Percentiles rank a stretch among this genome's conserved stretches.
phyloP scores from a whole-genome alignment of 2,888 invertebrate species.

The Luperina testacea region DNA sequence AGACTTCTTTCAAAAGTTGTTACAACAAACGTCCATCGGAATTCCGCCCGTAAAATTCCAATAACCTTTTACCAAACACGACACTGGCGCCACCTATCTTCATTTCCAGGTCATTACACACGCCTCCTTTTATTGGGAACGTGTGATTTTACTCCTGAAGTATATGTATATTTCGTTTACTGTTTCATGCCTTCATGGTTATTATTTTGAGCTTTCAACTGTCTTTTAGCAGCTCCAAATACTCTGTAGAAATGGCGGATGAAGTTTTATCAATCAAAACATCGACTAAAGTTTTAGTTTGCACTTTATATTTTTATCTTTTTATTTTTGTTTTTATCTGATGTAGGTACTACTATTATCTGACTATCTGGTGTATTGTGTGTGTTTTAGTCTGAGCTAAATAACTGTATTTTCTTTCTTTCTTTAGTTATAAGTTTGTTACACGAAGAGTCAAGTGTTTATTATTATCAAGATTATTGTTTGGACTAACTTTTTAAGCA shows the following conservation, averaged over 20 bases:
- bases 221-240: background rate
- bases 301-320: too few species aligned
- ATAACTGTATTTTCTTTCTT: too few species aligned
- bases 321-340: too few species aligned
- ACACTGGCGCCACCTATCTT: slow-evolving; percentile 43
- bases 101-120: slow-evolving; percentile 51
- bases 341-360: too few species aligned
- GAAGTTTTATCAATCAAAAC: background rate
- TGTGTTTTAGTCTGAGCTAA: too few species aligned
- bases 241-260: background rate
- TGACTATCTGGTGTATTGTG: too few species aligned
- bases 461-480: background rate
- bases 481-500: background rate
- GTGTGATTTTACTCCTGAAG: slow-evolving; percentile 20
- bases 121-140: slow-evolving; percentile 35
- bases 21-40: slow-evolving; percentile 20
- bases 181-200: background rate
- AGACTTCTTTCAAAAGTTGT: slow-evolving; percentile 19
- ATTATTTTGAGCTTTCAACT: background rate
- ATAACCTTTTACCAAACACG: slow-evolving; percentile 29
- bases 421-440: background rate
- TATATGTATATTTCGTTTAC: background rate
- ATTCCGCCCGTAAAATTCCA: slow-evolving; percentile 1
- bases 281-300: background rate
- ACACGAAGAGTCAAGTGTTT: too few species aligned